Base-by-base conservation (phyloP, 2,113 vertebrate genomes). In the Potamarius usumacintae region DNA sequence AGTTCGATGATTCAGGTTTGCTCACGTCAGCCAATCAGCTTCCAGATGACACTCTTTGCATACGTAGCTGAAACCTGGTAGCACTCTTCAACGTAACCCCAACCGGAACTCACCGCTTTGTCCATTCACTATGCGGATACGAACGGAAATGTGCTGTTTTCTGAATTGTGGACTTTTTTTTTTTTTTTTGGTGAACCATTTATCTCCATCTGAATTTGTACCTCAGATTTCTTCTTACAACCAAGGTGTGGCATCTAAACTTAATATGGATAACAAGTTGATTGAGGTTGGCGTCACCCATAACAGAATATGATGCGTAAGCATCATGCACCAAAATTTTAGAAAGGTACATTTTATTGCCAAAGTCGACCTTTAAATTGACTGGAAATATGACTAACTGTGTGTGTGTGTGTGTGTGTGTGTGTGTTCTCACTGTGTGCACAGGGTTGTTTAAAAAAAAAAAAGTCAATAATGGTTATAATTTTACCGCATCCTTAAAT, bases 391-490 rank as follows among this genome's bases (percentile, higher is more conserved):
- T 2, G 48, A 77, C 48, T n/a, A 11, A 25, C 7, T 82, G 34
- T 72, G 69, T 17, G 67, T 82, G 11, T 86, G 48, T 50, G 81
- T 67, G 42, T 57, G 52, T 53, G 11, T 83, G 34, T 72, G 71
- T 18, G 69, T 82, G 10, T 77, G 42, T 62, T 48, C 9, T 85
- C 69, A 25, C 57, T 63, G 72, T 78, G 72, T 77, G 84, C 71
- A 77, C 52, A 14, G n/a, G 58, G 22, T 62, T 7, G 12, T 85
- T 77, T 50, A 42, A 20, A 72, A 18, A 22, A 22, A 6, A 65
- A 63, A 53, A 52, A 71, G 2, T 17, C 17, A 57, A 83, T 58
- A 42, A 22, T 55, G 27, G 30, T 81, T 60, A 22, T 30, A 1
- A 30, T 81, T 81, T 60, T 42, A 81, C 4, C 2, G 34, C 27